Base-by-base conservation (phyloP, 2,113 vertebrate genomes). In the Ptilonorhynchus violaceus region DNA sequence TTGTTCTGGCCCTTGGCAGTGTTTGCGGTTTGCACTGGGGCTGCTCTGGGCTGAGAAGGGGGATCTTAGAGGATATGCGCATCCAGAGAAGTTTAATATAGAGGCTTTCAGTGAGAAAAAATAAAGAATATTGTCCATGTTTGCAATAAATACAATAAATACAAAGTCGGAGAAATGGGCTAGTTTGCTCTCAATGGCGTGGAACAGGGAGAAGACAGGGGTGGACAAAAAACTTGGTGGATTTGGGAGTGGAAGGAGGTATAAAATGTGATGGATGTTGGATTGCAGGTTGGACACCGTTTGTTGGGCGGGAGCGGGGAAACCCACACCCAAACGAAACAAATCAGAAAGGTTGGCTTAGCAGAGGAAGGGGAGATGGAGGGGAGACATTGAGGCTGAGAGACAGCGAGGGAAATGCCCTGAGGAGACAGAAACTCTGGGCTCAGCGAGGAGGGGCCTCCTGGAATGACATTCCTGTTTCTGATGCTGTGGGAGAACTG, bases 401-500 rank as follows among this genome's bases (percentile, higher is more conserved):
- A 49, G 47, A 9, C 9, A 20, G 27, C 17, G 4, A n/a, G 44
- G 39, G 24, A 27, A 20, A 33, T 3, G 41, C n/a, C 15, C 52
- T 3, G 50, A 66, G 60, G 23, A 25, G 46, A 8, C 9, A 2
- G 56, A 18, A 84, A 22, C 53, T 47, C 7, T 6, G 7, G 1
- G 2, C 15, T 15, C 4, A 0, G 37, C 2, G 1, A 33, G 41
- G 56, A 86, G 47, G 2, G 30, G 55, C 52, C 42, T 46, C 12
- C 18, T 63, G 75, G 25, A 64, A 24, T 5, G 14, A 5, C 17
- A 2, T 9, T 72, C 52, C 56, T 42, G 3, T 3, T 53, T 13
- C 39, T 35, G 35, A 6, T 37, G 27, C 60, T 37, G 22, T 31
- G 47, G 25, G 25, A 50, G 24, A 74, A 33, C 44, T 27, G 59